Evolutionary conservation across 2,113 vertebrate genomes (phyloP), one percentile per base, ranked within the genome.

Genomic region (Ceyx cyanopectus): DNA sequence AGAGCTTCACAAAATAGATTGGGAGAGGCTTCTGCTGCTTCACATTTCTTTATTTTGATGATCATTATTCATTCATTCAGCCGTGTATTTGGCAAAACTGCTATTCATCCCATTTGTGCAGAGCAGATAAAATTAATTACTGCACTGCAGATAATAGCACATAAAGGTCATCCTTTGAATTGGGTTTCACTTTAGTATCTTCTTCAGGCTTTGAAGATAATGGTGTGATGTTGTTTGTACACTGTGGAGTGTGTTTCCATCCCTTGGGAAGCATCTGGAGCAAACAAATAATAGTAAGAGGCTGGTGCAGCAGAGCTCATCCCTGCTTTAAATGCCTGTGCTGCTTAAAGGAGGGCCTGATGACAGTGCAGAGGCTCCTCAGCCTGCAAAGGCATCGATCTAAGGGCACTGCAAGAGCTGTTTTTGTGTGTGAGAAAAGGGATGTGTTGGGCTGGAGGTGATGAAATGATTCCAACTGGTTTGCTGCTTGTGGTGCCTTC

Each of bases 121-220:
- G 73, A 93, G 77, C 69, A 76, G 92, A 94, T 96, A 96, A 94
- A 97, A 94, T 91, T 91, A 92, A 95, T 97, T 91, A 76, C 95
- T 96, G 86, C 83, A 56, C 88, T 96, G 92, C 81, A 96, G 96
- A 97, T 95, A 93, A 88, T 78, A 89, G 81, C 74, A 89, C 53
- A 56, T 86, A 95, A 97, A 98, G 96, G 95, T 97, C 94, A 83
- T 87, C 70, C 94, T 94, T 96, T 81, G 86, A 94, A 89, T 78
- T 86, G 58, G 87, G 57, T 90, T 97, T 97, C 83, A 45, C 79
- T 92, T 95, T 78, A 67, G 53, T 80, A 61, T 94, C 63, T 91
- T 95, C 95, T 89, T 95, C 62, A 41, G 82, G 79, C 76, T 93
- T 97, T 96, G 87, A 92, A 94, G 90, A 95, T 93, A 94, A 90